Evolutionary conservation across 2,888 invertebrate species (phyloP).

Genomic region (Eupsilia transversa): DNA sequence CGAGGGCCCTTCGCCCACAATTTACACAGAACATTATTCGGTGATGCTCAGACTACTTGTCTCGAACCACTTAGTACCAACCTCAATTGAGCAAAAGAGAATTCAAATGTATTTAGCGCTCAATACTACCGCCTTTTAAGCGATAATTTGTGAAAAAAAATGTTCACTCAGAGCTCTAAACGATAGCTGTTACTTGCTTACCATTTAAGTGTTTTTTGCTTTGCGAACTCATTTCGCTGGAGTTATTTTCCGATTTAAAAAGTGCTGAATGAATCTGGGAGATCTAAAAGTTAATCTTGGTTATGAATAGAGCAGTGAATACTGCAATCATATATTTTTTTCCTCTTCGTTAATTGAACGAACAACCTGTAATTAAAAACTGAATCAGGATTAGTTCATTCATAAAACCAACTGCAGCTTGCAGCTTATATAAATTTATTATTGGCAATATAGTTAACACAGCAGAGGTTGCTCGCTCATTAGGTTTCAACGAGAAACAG

Average conservation of each 20-base stretch:
- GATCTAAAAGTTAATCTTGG: conserved; percentile 20
- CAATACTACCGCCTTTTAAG: conserved; percentile 52
- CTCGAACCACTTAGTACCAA: conserved; percentile 74
- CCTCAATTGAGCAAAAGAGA: conserved; percentile 64
- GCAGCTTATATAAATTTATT: conserved; percentile 17
- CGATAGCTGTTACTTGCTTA: conserved; percentile 48
- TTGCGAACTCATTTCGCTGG: conserved; percentile 33
- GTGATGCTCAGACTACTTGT: conserved; percentile 78
- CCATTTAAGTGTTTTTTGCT: conserved; percentile 55
- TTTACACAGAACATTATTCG: conserved; percentile 79
- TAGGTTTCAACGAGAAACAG: conserved; percentile 15
- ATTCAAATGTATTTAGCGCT: conserved; percentile 66
- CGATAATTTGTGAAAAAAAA: conserved; percentile 58
- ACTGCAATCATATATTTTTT: neutral
- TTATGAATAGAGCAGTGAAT: neutral
- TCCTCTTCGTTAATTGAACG: neutral
- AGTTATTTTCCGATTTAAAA: conserved; percentile 36
- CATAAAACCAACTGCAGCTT: neutral
- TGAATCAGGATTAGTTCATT: conserved; percentile 19
- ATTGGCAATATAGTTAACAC: conserved; percentile 15
- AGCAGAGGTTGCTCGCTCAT: conserved; percentile 5
- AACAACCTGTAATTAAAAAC: conserved; percentile 23
- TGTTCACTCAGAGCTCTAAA: conserved; percentile 45
- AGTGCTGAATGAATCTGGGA: conserved; percentile 11
- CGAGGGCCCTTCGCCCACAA: conserved; percentile 73